A percentile compares a stretch with the other conserved stretches of the same genome.
These are phyloP conservation scores for Poecile montanus DNA, from an alignment of 2,797 vertebrate genomes.

Conservation along the genomic window DNA sequence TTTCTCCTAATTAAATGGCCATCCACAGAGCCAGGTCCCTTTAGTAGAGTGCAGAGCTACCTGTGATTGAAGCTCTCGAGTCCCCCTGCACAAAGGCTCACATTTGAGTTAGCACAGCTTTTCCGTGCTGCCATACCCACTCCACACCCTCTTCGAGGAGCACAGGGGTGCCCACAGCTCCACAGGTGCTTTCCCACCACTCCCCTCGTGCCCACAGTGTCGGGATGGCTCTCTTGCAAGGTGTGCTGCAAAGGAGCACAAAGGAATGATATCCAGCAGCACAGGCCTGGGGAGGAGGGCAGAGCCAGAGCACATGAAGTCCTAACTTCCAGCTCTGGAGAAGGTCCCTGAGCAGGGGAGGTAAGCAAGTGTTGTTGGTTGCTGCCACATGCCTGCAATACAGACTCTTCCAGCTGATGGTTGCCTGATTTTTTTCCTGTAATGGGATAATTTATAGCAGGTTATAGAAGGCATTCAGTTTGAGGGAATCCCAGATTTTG, in stretches of 20 bases:
- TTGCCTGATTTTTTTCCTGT: not conserved
- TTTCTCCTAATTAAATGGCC: slow-evolving; percentile 22
- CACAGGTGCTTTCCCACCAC: not conserved
- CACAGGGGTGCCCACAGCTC: not conserved
- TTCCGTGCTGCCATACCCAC: rapidly evolving
- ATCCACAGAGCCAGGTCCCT: not conserved
- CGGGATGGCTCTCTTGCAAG: rapidly evolving
- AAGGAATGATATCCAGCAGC: not conserved
- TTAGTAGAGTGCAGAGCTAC: not conserved
- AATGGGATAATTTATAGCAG: slow-evolving; percentile 26
- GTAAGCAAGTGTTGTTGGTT: not conserved
- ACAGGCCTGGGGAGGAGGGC: not conserved
- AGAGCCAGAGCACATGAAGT: not conserved
- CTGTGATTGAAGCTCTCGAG: not conserved
- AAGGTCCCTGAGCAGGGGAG: not conserved
- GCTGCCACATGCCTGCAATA: not conserved
- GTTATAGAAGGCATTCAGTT: slow-evolving; percentile 29
- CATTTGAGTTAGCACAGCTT: not conserved
- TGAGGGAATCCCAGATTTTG: slow-evolving; percentile 38
- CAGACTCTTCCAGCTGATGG: not conserved
- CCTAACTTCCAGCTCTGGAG: not conserved
- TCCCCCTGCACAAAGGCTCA: not conserved
- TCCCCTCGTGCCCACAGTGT: rapidly evolving
- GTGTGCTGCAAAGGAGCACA: rapidly evolving
- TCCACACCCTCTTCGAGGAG: rapidly evolving